Evolutionary conservation across 2,797 vertebrate species (phyloP), one percentile per base, ranked within the genome.

Genomic region (Danio tinwini): DNA sequence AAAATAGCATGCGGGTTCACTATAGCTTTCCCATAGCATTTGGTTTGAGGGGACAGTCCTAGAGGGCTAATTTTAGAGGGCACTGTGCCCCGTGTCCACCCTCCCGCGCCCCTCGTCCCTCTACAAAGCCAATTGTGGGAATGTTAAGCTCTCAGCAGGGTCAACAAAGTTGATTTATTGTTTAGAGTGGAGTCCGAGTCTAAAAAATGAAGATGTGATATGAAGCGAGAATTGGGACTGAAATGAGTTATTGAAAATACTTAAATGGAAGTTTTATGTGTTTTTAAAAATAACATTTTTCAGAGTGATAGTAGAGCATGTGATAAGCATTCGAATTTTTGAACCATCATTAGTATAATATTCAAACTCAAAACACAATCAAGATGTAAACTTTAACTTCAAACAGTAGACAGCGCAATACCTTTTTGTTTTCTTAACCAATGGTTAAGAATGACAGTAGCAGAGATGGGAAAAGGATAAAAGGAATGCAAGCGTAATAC

Each of bases 51-150:
- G 76, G 55, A 58, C 74, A 83, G 87, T 78, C 84, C n/a, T 65
- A 17, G 19, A 13, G 6, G 49, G 64, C 75, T 88, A 84, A 76
- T 85, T 84, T 84, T 83, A 79, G 85, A 70, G 59, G 50, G 39
- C 65, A 53, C 37, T 53, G 40, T 37, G 21, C 5, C 63, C 44
- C 13, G 0, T 11, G n/a, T 17, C n/a, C 61, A 45, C 58, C 37
- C 52, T 17, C n/a, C 9, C n/a, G 13, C 64, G 13, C 12, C 47
- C 50, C 59, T 55, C 42, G 29, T 62, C 40, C 68, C 29, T 62
- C 47, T 11, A 44, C 21, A 69, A 68, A 55, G 14, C 72, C 29
- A 42, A 61, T 7, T 44, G 14, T 63, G 29, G 29, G 50, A 9
- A 29, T 47, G 64, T 58, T 7, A 63, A 76, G 49, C 45, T 76